A percentile compares a stretch with the other conserved stretches of the same genome.
These are phyloP conservation scores for Steatocranus sp. DNA, from an alignment of 2,797 vertebrate genomes.

Conservation along the genomic window DNA sequence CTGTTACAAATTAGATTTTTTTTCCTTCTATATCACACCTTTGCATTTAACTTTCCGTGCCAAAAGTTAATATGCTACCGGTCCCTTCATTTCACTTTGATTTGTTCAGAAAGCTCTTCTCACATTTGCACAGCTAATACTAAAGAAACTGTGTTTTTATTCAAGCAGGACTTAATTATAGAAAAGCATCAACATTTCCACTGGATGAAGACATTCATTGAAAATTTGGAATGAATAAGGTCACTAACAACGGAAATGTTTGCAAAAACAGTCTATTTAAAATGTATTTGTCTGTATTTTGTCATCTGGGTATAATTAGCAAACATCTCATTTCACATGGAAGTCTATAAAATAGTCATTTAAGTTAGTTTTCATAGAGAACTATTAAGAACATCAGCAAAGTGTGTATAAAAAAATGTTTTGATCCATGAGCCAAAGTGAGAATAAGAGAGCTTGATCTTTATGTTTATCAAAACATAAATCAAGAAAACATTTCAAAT, in stretches of 20 bases:
- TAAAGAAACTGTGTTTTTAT: slow-evolving; percentile 30
- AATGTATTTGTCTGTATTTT: neutral
- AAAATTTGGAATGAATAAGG: neutral
- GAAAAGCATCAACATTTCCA: slow-evolving; percentile 10
- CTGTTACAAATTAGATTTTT: slow-evolving; percentile 17
- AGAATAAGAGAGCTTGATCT: neutral
- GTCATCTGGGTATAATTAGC: neutral
- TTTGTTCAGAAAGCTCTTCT: slow-evolving; percentile 29
- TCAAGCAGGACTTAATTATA: slow-evolving; percentile 29
- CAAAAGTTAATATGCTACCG: slow-evolving; percentile 3
- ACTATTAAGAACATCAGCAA: too few species aligned
- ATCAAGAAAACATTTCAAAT: neutral
- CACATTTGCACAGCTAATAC: slow-evolving; percentile 37
- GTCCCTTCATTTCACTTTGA: slow-evolving; percentile 35
- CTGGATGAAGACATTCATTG: slow-evolving; percentile 13
- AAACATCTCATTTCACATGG: neutral
- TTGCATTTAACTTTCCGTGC: slow-evolving; percentile 6
- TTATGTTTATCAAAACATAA: neutral
- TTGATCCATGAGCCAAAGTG: neutral
- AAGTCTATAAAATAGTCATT: too few species aligned
- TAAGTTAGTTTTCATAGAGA: too few species aligned
- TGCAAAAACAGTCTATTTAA: neutral
- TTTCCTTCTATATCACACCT: neutral
- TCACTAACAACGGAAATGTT: neutral
- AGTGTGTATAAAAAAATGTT: too few species aligned